phyloP scores from a whole-genome alignment of 2,113 vertebrate genomes.

The Chaenogobius annularis region DNA sequence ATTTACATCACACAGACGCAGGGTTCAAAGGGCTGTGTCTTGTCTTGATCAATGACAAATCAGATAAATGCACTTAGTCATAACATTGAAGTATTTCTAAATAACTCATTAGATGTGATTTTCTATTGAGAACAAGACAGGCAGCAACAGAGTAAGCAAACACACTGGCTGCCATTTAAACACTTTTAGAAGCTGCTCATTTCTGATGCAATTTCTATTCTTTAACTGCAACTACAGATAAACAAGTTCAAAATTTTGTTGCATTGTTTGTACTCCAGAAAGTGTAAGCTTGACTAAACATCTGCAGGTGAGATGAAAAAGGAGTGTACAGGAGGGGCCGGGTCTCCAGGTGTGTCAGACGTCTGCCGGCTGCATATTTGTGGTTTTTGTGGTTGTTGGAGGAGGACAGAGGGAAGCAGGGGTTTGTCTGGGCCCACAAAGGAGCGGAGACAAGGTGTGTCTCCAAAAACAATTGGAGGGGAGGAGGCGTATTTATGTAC shows the following conservation, averaged over 20 bases:
- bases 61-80: conserved; percentile 43
- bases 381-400: conserved; percentile 42
- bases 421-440: conserved; percentile 40
- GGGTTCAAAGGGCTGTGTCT: conserved; percentile 17
- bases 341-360: conserved; percentile 68
- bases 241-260: background rate
- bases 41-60: conserved; percentile 32
- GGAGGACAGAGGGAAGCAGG: conserved; percentile 14
- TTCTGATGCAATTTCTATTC: background rate
- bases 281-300: background rate
- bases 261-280: background rate
- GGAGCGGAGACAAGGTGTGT: conserved; percentile 59
- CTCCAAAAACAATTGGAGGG: conserved; percentile 35
- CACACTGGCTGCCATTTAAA: background rate
- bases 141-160: background rate
- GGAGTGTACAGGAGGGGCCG: conserved; percentile 20
- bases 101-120: background rate
- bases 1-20: conserved; percentile 8
- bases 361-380: conserved; percentile 69
- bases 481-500: conserved; percentile 32
- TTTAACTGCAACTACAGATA: background rate
- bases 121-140: background rate
- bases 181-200: background rate
- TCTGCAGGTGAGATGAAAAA: conserved; percentile 9
- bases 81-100: conserved; percentile 9